A percentile compares a stretch with the other conserved stretches of the same genome.
Evolutionary conservation across 2,113 vertebrate genomes (phyloP).

Genomic region (Pomatostomus ruficeps): DNA sequence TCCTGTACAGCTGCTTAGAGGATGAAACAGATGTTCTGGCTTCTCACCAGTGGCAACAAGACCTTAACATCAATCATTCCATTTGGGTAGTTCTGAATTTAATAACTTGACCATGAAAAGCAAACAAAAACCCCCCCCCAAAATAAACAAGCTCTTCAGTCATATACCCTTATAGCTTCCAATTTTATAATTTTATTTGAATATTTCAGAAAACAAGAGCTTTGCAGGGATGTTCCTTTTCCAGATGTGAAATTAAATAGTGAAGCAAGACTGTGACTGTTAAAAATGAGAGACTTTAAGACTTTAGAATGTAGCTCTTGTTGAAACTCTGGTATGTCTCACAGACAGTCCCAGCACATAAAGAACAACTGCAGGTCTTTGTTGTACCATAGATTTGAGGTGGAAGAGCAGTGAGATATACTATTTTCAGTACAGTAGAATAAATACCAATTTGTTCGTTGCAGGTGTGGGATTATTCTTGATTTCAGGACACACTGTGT

Average conservation of each 20-base stretch:
- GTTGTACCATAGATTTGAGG: neutral
- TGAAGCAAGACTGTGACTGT: neutral
- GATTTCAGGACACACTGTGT: neutral
- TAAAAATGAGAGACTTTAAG: neutral
- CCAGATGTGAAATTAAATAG: neutral
- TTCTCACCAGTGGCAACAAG: neutral
- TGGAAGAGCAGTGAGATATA: neutral
- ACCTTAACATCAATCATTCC: neutral
- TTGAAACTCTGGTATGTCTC: neutral
- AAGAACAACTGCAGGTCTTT: neutral
- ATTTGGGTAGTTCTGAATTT: neutral
- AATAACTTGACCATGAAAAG: neutral
- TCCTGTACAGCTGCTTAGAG: neutral
- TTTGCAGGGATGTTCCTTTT: neutral
- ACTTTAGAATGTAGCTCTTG: neutral
- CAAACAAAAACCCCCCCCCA: accelerated
- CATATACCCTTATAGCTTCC: neutral
- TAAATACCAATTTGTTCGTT: neutral
- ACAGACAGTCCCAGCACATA: neutral
- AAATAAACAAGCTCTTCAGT: neutral
- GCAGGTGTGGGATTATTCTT: neutral
- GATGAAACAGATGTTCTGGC: neutral
- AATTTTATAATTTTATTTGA: neutral
- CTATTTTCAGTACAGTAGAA: neutral
- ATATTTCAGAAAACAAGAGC: neutral